Conservation (phyloP, 2,888 invertebrate species). For the Sympetrum striolatum region DNA sequence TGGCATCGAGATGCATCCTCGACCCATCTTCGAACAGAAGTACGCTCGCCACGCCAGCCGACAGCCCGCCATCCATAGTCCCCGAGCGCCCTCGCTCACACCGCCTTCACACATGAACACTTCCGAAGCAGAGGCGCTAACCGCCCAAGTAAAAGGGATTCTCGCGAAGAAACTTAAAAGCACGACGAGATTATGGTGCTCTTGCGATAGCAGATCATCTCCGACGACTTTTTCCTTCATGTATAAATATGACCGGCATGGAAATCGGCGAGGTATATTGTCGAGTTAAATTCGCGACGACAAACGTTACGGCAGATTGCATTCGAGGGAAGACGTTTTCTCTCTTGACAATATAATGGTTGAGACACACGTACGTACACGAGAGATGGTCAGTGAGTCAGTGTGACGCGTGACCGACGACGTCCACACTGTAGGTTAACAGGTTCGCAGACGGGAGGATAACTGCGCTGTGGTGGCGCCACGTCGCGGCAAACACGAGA, state of each 20-base stretch:
- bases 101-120: background rate
- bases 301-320: too few relatives aligned
- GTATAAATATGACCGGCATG: background rate
- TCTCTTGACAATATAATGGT: too few relatives aligned
- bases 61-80: slow-evolving; percentile 24
- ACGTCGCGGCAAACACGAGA: background rate
- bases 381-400: background rate
- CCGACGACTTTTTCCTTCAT: background rate
- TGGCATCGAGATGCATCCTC: slow-evolving; percentile 60
- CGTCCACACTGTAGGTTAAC: background rate
- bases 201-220: background rate
- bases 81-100: background rate
- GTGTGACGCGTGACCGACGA: background rate
- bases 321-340: too few relatives aligned
- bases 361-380: background rate
- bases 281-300: too few relatives aligned
- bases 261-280: background rate
- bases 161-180: background rate
- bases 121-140: background rate
- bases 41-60: slow-evolving; percentile 33
- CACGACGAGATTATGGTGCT: background rate
- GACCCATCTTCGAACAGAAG: slow-evolving; percentile 55
- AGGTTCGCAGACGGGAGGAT: background rate
- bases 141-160: background rate
- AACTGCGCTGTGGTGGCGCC: background rate